Base-by-base conservation (phyloP, 92 coral and sea anemone species). In the Umimayanthus chanpuru region DNA sequence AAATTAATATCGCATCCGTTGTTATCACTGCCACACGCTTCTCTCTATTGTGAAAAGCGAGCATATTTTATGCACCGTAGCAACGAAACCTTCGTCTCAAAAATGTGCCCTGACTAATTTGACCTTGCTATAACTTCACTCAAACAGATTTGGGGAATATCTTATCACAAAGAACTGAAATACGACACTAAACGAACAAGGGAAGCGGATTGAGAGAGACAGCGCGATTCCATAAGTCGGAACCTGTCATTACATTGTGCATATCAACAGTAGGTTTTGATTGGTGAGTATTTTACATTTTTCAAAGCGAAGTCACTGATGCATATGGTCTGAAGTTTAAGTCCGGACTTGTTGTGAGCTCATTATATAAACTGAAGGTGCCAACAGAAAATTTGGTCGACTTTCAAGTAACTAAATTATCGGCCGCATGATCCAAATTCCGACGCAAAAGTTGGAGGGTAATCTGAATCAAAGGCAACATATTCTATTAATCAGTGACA, bases 181-280 rank as follows among this genome's bases (percentile, higher is more conserved):
- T 38, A 56, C 75, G 85, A 81, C 73, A 81, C 81, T 67, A 39
- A 66, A n/a, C 55, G 75, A 38, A 5, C 85, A 81, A 43, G 74
- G 29, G 30, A 81, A 81, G 50, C 16, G 29, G 73, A 21, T 14
- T n/a, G 55, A 20, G 30, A 8, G 1, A 67, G n/a, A 64, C 26
- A 29, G 15, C 16, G 18, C 30, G 32, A 39, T 26, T 64, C 50
- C 12, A 53, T 15, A 12, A 53, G 53, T 61, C 8, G 56, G 85
- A 81, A 81, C 66, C 74, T 81, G 75, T n/a, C 85, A 61, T 20
- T 39, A 25, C 16, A 81, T 30, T 64, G 28, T 15, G 43, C 47
- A 29, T n/a, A 65, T 30, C 30, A 20, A 5, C 28, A 61, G 85
- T 36, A 36, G 8, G 64, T 36, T 26, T 30, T 55, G 58, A 61